phyloP scores from a whole-genome alignment of 1,140 invertebrate genomes.

The Heliconius eleuchia region DNA sequence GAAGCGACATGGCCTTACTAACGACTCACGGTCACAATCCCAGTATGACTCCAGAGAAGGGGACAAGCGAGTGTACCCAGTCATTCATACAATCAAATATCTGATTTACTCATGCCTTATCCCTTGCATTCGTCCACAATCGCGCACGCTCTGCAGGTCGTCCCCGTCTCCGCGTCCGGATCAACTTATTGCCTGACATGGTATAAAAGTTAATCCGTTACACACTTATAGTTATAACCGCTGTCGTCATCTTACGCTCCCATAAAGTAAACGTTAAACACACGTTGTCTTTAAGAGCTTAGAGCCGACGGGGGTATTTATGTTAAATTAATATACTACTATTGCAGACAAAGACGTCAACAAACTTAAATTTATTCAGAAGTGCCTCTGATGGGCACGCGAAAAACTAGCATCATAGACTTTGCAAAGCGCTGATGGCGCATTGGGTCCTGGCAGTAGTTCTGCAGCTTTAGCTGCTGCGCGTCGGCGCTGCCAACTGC shows the following conservation, averaged over 20 bases:
- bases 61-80: conserved; percentile 76
- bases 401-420: conserved; percentile 90
- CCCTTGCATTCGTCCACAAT: conserved; percentile 66
- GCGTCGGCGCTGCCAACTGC: conserved; percentile 90
- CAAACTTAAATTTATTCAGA: conserved; percentile 82
- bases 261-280: conserved; percentile 46
- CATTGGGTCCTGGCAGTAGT: conserved; percentile 77
- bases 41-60: conserved; percentile 70
- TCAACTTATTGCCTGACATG: conserved; percentile 56
- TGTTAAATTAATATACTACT: conserved; percentile 74
- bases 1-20: conserved; percentile 76
- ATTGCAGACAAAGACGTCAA: conserved; percentile 74
- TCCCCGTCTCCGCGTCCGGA: conserved; percentile 75
- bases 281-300: conserved; percentile 56
- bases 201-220: conserved; percentile 53
- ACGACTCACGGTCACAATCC: conserved; percentile 74
- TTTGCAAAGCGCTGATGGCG: conserved; percentile 89
- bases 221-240: conserved; percentile 69
- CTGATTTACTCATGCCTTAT: conserved; percentile 47
- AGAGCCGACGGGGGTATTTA: conserved; percentile 75
- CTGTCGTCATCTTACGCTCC: conserved; percentile 69
- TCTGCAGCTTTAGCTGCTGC: conserved; percentile 82
- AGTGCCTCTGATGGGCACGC: conserved; percentile 89
- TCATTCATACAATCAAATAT: conserved; percentile 51
- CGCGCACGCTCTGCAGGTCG: conserved; percentile 73